These are phyloP conservation scores for Monoplex corrugatus DNA, from an alignment of 2,888 invertebrate species.

Conservation along the genomic window DNA sequence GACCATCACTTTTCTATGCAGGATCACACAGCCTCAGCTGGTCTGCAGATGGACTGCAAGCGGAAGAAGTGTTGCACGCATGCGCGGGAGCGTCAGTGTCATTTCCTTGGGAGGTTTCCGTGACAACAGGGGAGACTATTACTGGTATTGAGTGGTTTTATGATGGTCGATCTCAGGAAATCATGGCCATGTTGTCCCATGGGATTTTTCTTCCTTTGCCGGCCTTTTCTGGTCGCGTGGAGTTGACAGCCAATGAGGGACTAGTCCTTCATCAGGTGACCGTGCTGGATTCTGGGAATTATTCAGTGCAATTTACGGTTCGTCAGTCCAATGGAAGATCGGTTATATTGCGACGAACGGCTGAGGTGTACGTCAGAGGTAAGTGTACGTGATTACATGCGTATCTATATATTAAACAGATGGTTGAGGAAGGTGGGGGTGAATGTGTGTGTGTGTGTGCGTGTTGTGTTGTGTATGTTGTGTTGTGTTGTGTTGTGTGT, in stretches of 20 bases:
- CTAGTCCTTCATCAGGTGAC: conserved; percentile 17
- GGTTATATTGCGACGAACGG: neutral
- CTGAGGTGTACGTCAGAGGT: neutral
- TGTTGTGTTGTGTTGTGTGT: no score
- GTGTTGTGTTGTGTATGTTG: neutral
- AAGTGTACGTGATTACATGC: neutral
- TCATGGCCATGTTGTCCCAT: conserved; percentile 8
- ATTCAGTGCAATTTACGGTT: neutral
- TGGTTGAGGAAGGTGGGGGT: no score
- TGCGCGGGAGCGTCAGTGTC: neutral
- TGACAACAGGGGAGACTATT: conserved; percentile 20
- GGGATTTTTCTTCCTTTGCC: conserved; percentile 11
- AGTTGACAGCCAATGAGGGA: conserved; percentile 15
- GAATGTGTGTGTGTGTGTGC: no score
- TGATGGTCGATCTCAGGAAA: neutral
- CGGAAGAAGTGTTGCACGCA: neutral
- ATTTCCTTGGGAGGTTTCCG: neutral
- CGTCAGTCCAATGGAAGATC: neutral
- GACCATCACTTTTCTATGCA: neutral
- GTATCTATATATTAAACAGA: no score
- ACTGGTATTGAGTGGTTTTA: conserved; percentile 6
- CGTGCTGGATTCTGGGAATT: conserved; percentile 26
- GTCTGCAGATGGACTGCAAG: neutral
- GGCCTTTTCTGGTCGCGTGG: conserved; percentile 25
- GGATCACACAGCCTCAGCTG: neutral